Evolutionary conservation across 2,797 vertebrate species (phyloP).

Genomic region (Clamator glandarius): DNA sequence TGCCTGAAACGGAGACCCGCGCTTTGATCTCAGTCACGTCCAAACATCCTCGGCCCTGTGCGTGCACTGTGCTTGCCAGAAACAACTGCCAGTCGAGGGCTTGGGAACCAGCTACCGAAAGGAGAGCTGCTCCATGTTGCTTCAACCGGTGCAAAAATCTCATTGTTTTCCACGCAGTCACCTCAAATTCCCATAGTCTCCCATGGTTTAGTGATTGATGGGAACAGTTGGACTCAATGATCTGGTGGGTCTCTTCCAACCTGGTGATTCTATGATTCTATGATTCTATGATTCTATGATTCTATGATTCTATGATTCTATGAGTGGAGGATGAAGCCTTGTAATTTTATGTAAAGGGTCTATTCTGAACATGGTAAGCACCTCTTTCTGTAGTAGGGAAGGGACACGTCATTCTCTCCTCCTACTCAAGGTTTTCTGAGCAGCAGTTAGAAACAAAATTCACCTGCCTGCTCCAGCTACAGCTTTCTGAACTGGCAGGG

Average conservation of each 20-base stretch:
- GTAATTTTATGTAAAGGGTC: neutral
- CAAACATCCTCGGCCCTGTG: neutral
- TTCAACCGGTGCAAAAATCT: fast-evolving
- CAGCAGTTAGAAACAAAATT: neutral
- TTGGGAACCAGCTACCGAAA: neutral
- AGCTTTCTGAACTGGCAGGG: neutral
- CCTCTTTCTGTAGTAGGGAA: neutral
- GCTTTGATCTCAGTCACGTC: neutral
- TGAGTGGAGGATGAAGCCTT: neutral
- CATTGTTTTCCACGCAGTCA: neutral
- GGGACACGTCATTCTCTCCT: neutral
- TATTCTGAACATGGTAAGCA: neutral
- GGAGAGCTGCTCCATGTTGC: neutral
- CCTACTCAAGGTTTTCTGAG: neutral
- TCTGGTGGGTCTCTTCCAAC: too few relatives aligned
- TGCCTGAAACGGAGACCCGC: neutral
- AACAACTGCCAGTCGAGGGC: neutral
- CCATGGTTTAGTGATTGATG: too few relatives aligned
- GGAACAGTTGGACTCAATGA: too few relatives aligned
- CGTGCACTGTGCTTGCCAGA: fast-evolving
- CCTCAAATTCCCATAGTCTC: neutral
- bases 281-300: too few relatives aligned
- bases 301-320: too few relatives aligned
- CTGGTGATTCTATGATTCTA: too few relatives aligned
- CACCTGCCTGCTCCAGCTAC: neutral